phyloP scores from a whole-genome alignment of 2,113 vertebrate genomes.

The Sakesphorus luctuosus region DNA sequence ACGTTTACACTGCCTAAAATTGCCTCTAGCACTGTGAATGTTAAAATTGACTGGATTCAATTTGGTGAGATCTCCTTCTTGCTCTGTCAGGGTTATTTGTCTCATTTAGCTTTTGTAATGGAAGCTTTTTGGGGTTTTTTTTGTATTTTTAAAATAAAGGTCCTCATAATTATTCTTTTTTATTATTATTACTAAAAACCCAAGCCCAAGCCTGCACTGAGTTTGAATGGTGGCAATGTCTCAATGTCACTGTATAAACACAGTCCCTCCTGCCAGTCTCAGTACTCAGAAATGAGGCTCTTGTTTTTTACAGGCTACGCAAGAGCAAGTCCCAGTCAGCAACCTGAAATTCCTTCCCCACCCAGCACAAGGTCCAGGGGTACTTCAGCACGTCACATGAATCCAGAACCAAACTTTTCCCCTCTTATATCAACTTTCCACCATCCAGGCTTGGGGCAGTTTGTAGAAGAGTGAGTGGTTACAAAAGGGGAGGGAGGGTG shows the following conservation, averaged over 20 bases:
- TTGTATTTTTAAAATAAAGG: neutral
- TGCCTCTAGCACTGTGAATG: neutral
- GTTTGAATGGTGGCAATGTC: neutral
- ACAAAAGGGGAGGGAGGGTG: neutral
- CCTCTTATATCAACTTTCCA: neutral
- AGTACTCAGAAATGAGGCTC: neutral
- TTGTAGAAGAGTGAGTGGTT: neutral
- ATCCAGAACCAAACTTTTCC: neutral
- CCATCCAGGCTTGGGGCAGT: neutral
- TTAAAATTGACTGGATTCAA: slow-evolving; percentile 29
- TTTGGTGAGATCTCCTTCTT: neutral
- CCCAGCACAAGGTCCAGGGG: neutral
- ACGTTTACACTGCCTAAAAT: neutral
- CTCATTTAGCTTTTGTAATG: neutral
- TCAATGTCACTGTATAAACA: neutral
- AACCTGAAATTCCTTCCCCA: neutral
- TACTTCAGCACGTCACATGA: neutral
- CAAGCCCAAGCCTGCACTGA: neutral
- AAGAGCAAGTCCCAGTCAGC: neutral
- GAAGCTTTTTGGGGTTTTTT: neutral
- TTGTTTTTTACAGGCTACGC: neutral
- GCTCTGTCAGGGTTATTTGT: slow-evolving; percentile 19
- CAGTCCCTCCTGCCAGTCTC: neutral
- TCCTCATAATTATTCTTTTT: neutral
- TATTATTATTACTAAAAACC: neutral